Evolutionary conservation across 2,113 vertebrate genomes (phyloP).

Genomic region (Vulpes ferrilata): DNA sequence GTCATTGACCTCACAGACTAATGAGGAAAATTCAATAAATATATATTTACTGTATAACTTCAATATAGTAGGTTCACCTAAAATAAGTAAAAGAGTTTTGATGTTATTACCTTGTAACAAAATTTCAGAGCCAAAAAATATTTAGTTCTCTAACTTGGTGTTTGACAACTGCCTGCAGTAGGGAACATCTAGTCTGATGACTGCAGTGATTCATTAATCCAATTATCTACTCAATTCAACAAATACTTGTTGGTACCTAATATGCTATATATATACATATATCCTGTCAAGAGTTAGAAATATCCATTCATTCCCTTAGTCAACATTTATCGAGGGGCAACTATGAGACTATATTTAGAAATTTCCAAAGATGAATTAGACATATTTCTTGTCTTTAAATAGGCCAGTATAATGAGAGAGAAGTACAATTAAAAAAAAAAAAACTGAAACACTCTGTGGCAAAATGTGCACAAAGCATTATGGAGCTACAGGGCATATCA

Average conservation of each 20-base stretch:
- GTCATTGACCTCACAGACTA: neutral
- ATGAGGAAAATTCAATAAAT: neutral
- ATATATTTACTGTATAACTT: neutral
- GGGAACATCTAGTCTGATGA: neutral
- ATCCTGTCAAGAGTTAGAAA: neutral
- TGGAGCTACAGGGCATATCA: neutral
- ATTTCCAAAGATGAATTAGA: conserved; percentile 20
- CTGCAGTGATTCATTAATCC: neutral
- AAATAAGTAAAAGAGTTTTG: neutral
- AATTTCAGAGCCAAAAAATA: neutral
- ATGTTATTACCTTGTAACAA: neutral
- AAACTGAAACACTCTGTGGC: neutral
- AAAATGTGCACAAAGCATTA: neutral
- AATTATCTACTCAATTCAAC: neutral
- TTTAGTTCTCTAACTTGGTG: neutral
- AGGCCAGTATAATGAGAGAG: neutral
- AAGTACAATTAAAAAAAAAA: neutral
- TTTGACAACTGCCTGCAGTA: neutral
- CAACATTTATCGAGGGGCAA: neutral
- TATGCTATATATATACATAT: neutral
- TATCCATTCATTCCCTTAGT: neutral
- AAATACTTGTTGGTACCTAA: neutral
- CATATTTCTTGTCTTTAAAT: neutral
- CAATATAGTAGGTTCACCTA: neutral
- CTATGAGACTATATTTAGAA: neutral